Percentiles rank a stretch among this genome's conserved stretches.
phyloP scores from a whole-genome alignment of 2,113 vertebrate species.

The Microtus richardsoni region DNA sequence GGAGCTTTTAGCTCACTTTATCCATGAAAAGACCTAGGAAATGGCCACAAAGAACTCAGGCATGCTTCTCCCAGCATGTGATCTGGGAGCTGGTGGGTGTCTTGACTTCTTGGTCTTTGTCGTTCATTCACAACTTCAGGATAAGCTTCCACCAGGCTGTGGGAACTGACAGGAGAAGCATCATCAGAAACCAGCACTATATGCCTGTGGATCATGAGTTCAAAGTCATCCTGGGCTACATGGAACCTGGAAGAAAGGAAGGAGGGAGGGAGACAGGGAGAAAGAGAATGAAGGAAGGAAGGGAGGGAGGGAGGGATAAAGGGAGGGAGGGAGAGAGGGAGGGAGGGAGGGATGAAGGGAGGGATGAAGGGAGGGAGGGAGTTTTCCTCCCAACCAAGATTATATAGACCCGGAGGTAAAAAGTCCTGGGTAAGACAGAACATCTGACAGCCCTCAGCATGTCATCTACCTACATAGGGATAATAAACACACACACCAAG shows the following conservation, averaged over 20 bases:
- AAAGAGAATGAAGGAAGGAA: neutral
- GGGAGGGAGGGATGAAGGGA: neutral
- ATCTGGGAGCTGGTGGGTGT: neutral
- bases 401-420: neutral
- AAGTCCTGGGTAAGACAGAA: neutral
- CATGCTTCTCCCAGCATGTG: neutral
- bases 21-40: neutral
- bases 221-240: neutral
- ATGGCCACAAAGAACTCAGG: neutral
- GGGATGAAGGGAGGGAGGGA: fast-evolving
- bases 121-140: neutral
- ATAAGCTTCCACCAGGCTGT: neutral
- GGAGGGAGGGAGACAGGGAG: too few relatives aligned
- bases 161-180: neutral
- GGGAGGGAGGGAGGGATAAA: neutral
- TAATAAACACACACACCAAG: neutral
- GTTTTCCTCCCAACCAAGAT: conserved; percentile 5
- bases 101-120: neutral
- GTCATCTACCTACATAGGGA: neutral
- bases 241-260: neutral
- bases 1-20: neutral
- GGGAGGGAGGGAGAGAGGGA: too few relatives aligned
- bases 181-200: neutral
- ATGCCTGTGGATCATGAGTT: neutral
- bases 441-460: neutral